These are phyloP conservation scores for Podabrus alpinus DNA, from an alignment of 2,888 invertebrate species.

Conservation along the genomic window DNA sequence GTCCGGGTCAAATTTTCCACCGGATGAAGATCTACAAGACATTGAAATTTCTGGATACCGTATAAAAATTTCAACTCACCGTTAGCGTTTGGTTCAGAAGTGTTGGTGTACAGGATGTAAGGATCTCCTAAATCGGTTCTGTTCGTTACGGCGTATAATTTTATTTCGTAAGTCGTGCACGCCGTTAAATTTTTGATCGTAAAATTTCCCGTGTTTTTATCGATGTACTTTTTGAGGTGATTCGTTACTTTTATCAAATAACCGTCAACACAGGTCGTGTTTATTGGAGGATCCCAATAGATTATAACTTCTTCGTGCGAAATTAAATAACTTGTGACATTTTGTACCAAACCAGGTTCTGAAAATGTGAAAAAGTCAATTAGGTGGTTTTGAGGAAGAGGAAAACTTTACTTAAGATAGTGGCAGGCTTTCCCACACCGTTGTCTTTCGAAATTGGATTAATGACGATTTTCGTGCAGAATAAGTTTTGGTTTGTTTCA, in stretches of 20 bases:
- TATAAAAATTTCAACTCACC: neutral
- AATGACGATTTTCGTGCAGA: neutral
- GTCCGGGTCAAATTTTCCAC: neutral
- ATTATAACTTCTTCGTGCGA: neutral
- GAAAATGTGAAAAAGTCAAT: neutral
- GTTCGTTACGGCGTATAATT: constrained; percentile 7
- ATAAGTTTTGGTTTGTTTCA: neutral
- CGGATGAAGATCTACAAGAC: neutral
- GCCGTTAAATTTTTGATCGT: constrained; percentile 11
- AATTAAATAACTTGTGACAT: neutral
- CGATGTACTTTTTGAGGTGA: neutral
- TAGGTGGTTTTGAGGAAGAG: neutral
- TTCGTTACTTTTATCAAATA: neutral
- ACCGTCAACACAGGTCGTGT: neutral
- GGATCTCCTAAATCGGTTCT: neutral
- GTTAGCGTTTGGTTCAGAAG: neutral
- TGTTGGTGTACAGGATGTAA: neutral
- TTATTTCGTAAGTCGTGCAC: constrained; percentile 23
- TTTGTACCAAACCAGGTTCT: neutral
- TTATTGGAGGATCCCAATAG: neutral
- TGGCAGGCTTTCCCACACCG: neutral
- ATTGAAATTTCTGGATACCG: neutral
- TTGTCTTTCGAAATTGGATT: neutral
- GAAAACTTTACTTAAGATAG: neutral
- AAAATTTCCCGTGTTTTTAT: neutral